Evolutionary conservation across 2,888 invertebrate species (phyloP).

Genomic region (Pheosia gnoma): DNA sequence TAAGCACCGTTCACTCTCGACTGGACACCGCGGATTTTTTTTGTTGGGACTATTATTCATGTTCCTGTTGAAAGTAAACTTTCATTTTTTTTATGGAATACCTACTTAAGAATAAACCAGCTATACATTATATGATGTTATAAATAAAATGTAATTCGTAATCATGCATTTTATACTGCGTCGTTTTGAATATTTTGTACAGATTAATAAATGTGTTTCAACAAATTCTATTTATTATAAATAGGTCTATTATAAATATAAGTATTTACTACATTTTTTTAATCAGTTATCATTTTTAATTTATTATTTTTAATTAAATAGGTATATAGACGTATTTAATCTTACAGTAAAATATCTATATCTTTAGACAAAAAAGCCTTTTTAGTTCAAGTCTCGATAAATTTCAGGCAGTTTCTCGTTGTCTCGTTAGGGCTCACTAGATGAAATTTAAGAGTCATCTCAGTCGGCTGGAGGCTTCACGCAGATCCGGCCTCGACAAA

Average conservation of each 20-base stretch:
- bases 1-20: conserved; percentile 64
- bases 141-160: no score
- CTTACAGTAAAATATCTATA: neutral
- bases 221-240: no score
- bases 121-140: no score
- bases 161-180: no score
- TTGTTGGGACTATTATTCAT: neutral
- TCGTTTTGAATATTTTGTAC: no score
- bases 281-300: no score
- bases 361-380: conserved; percentile 23
- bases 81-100: no score
- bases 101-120: no score
- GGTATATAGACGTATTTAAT: neutral
- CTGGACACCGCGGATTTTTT: conserved; percentile 31
- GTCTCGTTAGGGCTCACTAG: conserved; percentile 68
- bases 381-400: conserved; percentile 39
- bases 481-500: conserved; percentile 71
- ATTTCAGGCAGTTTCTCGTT: conserved; percentile 38
- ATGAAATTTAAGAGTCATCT: conserved; percentile 72
- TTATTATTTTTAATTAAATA: neutral
- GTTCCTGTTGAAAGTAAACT: no score
- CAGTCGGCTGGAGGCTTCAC: conserved; percentile 51
- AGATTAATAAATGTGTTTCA: no score
- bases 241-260: no score
- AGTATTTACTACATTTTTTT: no score